Conservation (phyloP, 2,113 vertebrate genomes). For the Dolichallabes microphthalmus region DNA sequence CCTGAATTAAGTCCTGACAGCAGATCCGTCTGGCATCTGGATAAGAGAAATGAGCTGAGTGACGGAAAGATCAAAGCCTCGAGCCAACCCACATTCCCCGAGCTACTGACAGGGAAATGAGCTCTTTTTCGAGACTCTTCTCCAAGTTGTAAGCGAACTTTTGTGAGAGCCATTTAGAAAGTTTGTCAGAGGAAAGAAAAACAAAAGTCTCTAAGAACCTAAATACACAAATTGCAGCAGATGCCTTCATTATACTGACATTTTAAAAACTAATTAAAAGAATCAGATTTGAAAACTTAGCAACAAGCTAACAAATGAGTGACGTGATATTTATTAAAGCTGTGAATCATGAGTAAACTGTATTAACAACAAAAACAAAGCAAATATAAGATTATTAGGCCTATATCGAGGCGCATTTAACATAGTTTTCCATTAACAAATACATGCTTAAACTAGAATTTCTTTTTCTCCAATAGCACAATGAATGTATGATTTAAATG, state of each 20-base stretch:
- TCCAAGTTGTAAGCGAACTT: neutral
- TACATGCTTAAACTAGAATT: no score
- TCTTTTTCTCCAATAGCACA: no score
- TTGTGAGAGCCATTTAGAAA: neutral
- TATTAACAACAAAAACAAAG: no score
- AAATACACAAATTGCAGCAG: neutral
- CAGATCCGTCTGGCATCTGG: slow-evolving; percentile 9
- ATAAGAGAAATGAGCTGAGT: slow-evolving; percentile 26
- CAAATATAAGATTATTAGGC: no score
- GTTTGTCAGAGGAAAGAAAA: neutral
- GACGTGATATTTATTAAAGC: no score
- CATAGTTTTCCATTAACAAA: no score
- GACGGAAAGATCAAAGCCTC: slow-evolving; percentile 6
- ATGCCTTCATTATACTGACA: neutral
- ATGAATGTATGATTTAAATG: no score
- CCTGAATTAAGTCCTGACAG: slow-evolving; percentile 24
- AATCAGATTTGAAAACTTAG: neutral
- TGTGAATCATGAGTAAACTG: no score
- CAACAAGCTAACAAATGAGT: no score
- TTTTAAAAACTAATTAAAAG: neutral
- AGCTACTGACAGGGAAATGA: neutral
- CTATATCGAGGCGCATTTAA: no score
- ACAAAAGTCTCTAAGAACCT: neutral
- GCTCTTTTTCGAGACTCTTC: neutral
- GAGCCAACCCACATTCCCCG: neutral